Base-by-base conservation (phyloP, 1,140 invertebrate species). In the Sarcophaga peregrina region DNA sequence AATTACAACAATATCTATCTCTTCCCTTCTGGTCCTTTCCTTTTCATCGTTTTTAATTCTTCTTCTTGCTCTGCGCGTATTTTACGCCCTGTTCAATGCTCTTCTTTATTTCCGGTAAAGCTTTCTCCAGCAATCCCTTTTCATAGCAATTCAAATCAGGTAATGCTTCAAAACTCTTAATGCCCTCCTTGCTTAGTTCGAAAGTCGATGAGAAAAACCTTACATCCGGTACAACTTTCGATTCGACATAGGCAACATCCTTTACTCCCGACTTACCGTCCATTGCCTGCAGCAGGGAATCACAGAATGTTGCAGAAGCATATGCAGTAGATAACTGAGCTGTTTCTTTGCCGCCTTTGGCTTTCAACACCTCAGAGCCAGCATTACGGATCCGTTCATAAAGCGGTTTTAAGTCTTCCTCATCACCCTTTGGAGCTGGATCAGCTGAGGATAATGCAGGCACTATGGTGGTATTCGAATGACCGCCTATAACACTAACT, bases 281-380 rank as follows among this genome's bases (percentile, higher is more conserved):
- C 10, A 99, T 90, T 48, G 95, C 98, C 82, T 91, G 91, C 58
- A 96, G 93, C 78, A 98, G 90, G 0, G 96, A 94, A 85, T 94
- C 92, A 15, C 95, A 94, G 90, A 99, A 99, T 82, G 96, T 91
- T 5, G 97, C 96, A 20, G 96, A 98, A 54, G 98, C 97, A 91
- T 95, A 98, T 0, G 98, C 98, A 98, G 99, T 99, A 0, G 98
- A 99, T 6, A 99, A 92, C 0, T 98, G 99, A 8, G 98, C 98
- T 6, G 98, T 99, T 45, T 98, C 98, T 74, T 96, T 95, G 84
- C 98, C 98, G 84, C 97, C 97, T 91, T 99, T 99, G 11, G 98
- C 98, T 90, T 99, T 97, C 8, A 99, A 98, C 52, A 99, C 97
- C 92, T 99, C 98, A 74, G 97, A 99, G 85, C 98, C 98, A 82